phyloP scores from a whole-genome alignment of 2,797 vertebrate genomes.

The Thalassophryne amazonica region DNA sequence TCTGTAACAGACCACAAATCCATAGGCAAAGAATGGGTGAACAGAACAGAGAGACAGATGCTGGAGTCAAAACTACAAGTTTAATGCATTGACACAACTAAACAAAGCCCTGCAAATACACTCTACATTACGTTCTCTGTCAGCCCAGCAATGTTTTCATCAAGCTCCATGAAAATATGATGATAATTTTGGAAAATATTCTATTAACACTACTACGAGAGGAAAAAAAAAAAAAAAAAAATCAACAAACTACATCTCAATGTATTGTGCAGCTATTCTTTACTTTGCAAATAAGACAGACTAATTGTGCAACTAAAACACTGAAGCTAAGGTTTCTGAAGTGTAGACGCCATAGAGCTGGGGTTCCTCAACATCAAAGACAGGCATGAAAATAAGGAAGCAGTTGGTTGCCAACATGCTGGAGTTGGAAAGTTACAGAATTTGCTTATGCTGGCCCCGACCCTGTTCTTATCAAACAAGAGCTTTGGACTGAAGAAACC shows the following conservation, averaged over 20 bases:
- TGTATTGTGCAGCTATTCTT: background rate
- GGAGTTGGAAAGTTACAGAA: no score
- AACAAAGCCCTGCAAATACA: background rate
- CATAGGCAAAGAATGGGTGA: background rate
- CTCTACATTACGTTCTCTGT: background rate
- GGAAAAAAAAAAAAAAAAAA: background rate
- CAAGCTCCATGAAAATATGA: background rate
- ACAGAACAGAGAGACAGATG: background rate
- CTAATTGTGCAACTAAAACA: no score
- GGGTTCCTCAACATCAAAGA: no score
- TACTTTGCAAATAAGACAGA: no score
- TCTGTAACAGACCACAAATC: constrained; percentile 73
- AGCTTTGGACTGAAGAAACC: no score
- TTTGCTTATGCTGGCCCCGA: no score
- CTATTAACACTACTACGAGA: background rate
- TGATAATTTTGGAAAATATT: background rate
- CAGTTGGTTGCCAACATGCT: no score
- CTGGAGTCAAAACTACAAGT: constrained; percentile 4
- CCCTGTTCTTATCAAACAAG: no score
- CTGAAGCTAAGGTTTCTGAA: no score
- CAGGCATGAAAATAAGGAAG: no score
- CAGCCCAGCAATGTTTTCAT: background rate
- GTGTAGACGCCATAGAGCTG: no score
- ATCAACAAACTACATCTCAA: background rate
- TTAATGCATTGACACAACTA: constrained; percentile 5